phyloP scores from a whole-genome alignment of 2,113 vertebrate genomes.

The Anseranas semipalmata region DNA sequence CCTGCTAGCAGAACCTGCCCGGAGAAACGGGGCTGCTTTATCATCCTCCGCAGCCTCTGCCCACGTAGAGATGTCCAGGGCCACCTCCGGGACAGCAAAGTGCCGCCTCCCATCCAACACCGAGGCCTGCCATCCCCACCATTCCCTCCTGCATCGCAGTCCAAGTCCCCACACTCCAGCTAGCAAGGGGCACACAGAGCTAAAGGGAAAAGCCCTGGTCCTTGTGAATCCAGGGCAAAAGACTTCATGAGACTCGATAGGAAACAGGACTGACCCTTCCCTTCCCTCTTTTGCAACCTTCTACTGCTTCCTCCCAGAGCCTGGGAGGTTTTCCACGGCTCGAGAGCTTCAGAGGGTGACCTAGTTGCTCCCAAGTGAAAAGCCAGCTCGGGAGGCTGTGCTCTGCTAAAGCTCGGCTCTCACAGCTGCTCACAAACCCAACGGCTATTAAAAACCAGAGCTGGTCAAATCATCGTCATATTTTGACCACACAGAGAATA shows the following conservation, averaged over 20 bases:
- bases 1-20: neutral
- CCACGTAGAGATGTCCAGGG: rapidly evolving
- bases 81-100: neutral
- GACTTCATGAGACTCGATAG: neutral
- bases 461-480: conserved; percentile 2
- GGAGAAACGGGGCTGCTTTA: neutral
- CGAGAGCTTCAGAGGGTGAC: neutral
- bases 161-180: rapidly evolving
- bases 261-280: neutral
- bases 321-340: neutral
- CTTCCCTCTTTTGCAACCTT: neutral
- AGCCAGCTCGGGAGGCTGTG: neutral
- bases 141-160: neutral
- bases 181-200: rapidly evolving
- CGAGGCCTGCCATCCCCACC: neutral
- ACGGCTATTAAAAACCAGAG: conserved; percentile 16
- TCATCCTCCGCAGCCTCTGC: neutral
- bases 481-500: neutral
- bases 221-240: neutral
- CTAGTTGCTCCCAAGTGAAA: neutral
- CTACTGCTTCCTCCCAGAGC: neutral
- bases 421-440: conserved; percentile 22
- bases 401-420: conserved; percentile 9
- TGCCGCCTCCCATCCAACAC: neutral
- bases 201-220: neutral